Base-by-base conservation (phyloP, 2,113 vertebrate genomes). In the Paedocypris sp. region DNA sequence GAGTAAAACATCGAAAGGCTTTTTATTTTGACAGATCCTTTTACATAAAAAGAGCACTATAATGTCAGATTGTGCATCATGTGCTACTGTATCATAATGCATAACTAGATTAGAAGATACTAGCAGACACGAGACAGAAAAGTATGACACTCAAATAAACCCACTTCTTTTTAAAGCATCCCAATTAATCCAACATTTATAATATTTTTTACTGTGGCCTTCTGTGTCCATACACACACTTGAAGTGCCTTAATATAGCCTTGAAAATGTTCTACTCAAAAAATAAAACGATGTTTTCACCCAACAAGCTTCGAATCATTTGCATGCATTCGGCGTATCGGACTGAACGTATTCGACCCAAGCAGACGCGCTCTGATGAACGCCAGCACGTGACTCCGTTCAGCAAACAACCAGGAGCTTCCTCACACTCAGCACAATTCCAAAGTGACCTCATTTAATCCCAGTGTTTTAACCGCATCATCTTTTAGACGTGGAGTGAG, bases 371-470 rank as follows among this genome's bases (percentile, higher is more conserved):
- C 39, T 4, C 3, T 6, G 16, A 36, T 5, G 3, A 38, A 16
- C 1, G 3, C 35, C 16, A 6, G 5, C 52, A n/a, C 11, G 3
- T 4, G 35, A 41, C 28, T 41, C 9, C 38, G 18, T 54, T 39
- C 28, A 54, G 23, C 4, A 12, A 28, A 3, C 15, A 6, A 3
- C 25, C n/a, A 13, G 9, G 7, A 19, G 12, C 29, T 28, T 54
- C 43, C 20, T 19, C 13, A 11, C 16, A 54, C 50, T 54, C 61
- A 45, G 61, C 61, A 46, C 11, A 18, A 26, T 33, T 26, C 46
- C 18, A 46, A 46, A 13, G 15, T 54, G 61, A 54, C 61, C 49
- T n/a, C 45, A 54, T 53, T 63, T 54, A 38, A 12, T 35, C 16
- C 46, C 39, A n/a, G 32, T 19, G 25, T 25, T 33, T 51, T 12